Conservation (phyloP, 2,888 invertebrate genomes). For the Caenorhabditis sp. region DNA sequence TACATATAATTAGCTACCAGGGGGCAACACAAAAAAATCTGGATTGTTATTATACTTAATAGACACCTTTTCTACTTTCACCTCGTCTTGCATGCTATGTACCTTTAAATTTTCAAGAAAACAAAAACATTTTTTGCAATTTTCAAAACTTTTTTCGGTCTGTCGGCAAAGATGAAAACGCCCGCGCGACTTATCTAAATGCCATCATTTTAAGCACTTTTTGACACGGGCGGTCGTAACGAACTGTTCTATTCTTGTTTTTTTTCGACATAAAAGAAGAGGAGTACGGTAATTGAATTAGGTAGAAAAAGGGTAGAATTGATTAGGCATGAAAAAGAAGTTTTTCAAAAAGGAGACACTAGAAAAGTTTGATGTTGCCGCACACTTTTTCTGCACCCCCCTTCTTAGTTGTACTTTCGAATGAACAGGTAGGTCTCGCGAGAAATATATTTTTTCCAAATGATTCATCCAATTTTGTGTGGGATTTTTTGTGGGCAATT, state of each 20-base stretch:
- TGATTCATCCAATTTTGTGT: not conserved
- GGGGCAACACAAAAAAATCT: too few relatives aligned
- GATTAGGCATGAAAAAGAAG: not conserved
- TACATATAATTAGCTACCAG: too few relatives aligned
- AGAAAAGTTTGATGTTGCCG: not conserved
- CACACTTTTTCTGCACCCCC: not conserved
- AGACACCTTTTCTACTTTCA: too few relatives aligned
- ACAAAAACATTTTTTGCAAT: too few relatives aligned
- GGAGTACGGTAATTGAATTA: not conserved
- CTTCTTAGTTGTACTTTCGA: not conserved
- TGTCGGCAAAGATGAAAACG: not conserved
- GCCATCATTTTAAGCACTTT: slow-evolving; percentile 42
- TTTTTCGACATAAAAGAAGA: not conserved
- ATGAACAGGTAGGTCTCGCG: not conserved
- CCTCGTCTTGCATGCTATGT: too few relatives aligned
- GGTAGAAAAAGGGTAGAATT: not conserved
- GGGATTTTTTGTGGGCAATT: not conserved
- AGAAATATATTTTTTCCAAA: not conserved
- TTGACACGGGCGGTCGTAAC: slow-evolving; percentile 23
- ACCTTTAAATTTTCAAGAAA: too few relatives aligned
- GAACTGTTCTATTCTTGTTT: not conserved
- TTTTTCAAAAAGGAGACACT: too few relatives aligned
- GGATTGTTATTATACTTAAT: too few relatives aligned
- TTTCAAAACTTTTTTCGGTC: not conserved
- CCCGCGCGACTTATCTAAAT: slow-evolving; percentile 28